Evolutionary conservation across 2,888 invertebrate genomes (phyloP), one percentile per base, ranked within the genome.

Genomic region (Bedellia somnulentella): DNA sequence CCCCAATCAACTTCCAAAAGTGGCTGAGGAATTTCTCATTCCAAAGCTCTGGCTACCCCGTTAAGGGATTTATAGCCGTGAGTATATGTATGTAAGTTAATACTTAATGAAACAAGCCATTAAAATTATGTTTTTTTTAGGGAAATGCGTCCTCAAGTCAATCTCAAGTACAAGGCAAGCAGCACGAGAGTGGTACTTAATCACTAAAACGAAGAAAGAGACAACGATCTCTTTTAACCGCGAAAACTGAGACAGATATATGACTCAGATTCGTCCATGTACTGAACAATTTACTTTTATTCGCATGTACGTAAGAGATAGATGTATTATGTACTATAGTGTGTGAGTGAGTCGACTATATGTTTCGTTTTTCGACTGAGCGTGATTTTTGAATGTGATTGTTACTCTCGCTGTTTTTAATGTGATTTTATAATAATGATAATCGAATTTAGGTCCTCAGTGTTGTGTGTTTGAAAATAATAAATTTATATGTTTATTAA

Each of bases 381-480:
- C 14, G 5, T 6, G 9, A 10, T 5, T 14, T 15, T 15, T 15
- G 26, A 9, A 10, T 15, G n/a, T 26, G 10, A 6, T 9, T 26
- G 15, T 14, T 26, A 15, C 15, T 26, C 15, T 15, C 25, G 15
- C 10, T 15, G 12, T 24, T 15, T 16, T 9, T 30, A 35, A 33
- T 37, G 39, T 27, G 39, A 30, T 30, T 29, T 34, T 29, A 35
- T 35, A 32, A 30, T 27, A 17, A 29, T 27, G 26, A 25, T 34
- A 43, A 25, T 38, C 30, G 44, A 42, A 49, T 44, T 48, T 55
- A n/a, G n/a, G n/a, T n/a, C n/a, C n/a, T 29, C 36, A 49, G 45
- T 62, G 60, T 61, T 49, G 57, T 61, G 50, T 46, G 46, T 41
- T 24, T 38, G 43, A 41, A 33, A 15, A 17, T 31, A 34, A 23